These are phyloP conservation scores for Neuroterus valhalla DNA, from an alignment of 1,140 invertebrate genomes.

Conservation along the genomic window DNA sequence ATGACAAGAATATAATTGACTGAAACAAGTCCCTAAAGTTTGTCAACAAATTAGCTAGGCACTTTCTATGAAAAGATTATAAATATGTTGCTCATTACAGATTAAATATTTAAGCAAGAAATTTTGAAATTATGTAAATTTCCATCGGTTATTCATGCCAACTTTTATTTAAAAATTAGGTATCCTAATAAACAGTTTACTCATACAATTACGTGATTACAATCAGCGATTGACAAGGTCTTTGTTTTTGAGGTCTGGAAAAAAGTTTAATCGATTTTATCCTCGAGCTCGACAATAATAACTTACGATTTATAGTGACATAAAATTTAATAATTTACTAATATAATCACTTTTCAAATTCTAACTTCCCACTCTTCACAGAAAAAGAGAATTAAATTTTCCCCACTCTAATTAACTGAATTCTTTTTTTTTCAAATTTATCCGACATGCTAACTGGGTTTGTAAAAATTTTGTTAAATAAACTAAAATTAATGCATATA, in stretches of 20 bases:
- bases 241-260: no score
- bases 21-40: not conserved
- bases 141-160: slow-evolving; percentile 9
- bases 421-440: slow-evolving; percentile 6
- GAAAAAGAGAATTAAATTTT: not conserved
- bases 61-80: not conserved
- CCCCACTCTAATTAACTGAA: not conserved
- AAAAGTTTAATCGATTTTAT: no score
- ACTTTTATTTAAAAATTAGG: no score
- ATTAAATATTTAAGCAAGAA: not conserved
- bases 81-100: not conserved
- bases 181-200: no score
- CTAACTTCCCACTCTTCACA: no score
- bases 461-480: no score
- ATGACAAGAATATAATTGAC: slow-evolving; percentile 17
- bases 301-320: no score
- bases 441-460: not conserved
- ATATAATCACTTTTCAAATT: not conserved
- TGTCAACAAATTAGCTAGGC: slow-evolving; percentile 13
- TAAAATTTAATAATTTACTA: no score
- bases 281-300: no score
- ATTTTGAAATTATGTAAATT: slow-evolving; percentile 1
- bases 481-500: no score
- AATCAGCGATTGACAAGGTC: no score
- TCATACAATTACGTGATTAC: no score